These are phyloP conservation scores for Montipora capricornis DNA, from an alignment of 64 coral and sea anemone genomes.

Conservation along the genomic window DNA sequence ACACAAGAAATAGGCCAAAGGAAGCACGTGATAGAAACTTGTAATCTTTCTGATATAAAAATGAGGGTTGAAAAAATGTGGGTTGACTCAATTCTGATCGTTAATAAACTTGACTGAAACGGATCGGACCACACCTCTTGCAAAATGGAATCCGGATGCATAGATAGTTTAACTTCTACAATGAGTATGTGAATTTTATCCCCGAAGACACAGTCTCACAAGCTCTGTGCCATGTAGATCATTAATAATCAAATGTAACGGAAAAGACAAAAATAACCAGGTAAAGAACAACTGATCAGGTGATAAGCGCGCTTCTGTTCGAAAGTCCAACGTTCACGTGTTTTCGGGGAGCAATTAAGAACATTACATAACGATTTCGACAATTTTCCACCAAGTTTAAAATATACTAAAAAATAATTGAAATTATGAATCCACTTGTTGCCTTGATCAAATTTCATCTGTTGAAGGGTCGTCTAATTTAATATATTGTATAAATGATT, in stretches of 20 bases:
- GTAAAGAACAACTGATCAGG: not conserved
- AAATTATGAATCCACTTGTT: not conserved
- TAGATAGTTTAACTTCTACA: not conserved
- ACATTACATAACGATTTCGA: not conserved
- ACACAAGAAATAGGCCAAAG: no score
- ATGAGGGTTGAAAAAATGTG: no score
- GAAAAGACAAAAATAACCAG: conserved; percentile 2
- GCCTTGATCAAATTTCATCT: not conserved
- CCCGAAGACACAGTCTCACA: not conserved
- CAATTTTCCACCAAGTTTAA: not conserved
- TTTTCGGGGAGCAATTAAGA: not conserved
- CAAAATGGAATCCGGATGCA: no score
- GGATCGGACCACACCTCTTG: no score
- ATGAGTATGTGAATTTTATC: not conserved
- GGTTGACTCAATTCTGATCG: no score
- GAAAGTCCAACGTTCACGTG: conserved; percentile 3
- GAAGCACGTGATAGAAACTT: no score
- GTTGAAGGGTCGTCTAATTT: not conserved
- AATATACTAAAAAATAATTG: no score
- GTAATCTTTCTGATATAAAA: no score
- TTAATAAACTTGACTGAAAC: no score
- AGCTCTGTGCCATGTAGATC: not conserved
- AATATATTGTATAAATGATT: no score
- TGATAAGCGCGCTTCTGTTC: not conserved
- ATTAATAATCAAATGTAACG: not conserved